Base-by-base conservation (phyloP, 2,888 invertebrate genomes). In the Metacarcinus magister region DNA sequence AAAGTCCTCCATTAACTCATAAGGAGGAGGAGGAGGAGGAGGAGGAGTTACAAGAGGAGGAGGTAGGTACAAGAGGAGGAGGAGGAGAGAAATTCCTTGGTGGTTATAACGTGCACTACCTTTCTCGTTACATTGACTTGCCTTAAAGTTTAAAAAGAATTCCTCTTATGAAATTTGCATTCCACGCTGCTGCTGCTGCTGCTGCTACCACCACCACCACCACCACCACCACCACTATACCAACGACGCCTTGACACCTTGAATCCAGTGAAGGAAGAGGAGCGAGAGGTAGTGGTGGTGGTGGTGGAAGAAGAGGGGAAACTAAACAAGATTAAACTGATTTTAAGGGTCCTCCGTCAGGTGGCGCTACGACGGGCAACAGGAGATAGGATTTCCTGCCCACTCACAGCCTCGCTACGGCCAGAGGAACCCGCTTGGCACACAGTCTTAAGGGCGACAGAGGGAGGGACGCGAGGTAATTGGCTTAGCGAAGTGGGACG, bases 391-490 rank as follows among this genome's bases (percentile, higher is more conserved):
- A 32, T 82, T 82, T 28, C 32, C 32, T 82, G 13, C 2, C 82
- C 82, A 82, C 82, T 82, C 32, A 32, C 32, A 82, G 82, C 10
- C 82, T 32, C 82, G n/a, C 67, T 7, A 23, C 13, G 67, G 67
- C 67, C 67, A 3, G n/a, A 67, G 82, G 82, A 82, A 82, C 28
- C 82, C 82, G 10, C 82, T 32, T 16, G 16, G 28, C 82, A 82
- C 82, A 82, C 82, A 82, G 82, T 82, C 82, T 82, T 82, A 32
- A 32, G 13, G 82, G 82, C 82, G 82, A 82, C 82, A 32, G 82
- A 82, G 82, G 82, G 82, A 82, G 32, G 82, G 82, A 32, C 32
- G 82, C 32, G 82, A 82, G 82, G 82, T 82, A 82, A 82, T 82
- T 82, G 82, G 32, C 82, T 82, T 82, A 82, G 32, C 82, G 82